Evolutionary conservation across 2,797 vertebrate genomes (phyloP).

Genomic region (Thripadectes ignobilis): DNA sequence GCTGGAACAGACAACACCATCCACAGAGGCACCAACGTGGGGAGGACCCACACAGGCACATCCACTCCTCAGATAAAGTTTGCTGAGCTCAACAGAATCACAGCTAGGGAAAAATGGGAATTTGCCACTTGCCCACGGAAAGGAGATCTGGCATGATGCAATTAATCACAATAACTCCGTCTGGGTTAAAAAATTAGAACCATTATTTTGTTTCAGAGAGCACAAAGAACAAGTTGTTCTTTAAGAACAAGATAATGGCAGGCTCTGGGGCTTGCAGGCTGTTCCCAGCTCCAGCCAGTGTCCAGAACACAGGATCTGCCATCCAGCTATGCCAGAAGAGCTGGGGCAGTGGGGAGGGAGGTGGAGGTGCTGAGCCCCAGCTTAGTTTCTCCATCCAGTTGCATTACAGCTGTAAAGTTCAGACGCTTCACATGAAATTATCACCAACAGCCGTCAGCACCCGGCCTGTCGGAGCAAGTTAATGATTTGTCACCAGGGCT

Average conservation of each 20-base stretch:
- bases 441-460: conserved; percentile 60
- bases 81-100: not conserved
- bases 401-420: conserved; percentile 65
- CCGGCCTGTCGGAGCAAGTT: conserved; percentile 67
- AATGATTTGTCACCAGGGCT: conserved; percentile 71
- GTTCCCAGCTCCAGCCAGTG: not conserved
- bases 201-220: conserved; percentile 19
- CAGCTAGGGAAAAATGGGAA: not conserved
- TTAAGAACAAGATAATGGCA: not conserved
- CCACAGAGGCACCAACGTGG: fast-evolving
- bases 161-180: conserved; percentile 57
- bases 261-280: not conserved
- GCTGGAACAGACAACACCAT: not conserved
- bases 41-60: not conserved
- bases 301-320: not conserved
- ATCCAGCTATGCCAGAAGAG: not conserved
- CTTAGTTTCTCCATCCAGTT: conserved; percentile 60
- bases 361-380: conserved; percentile 3
- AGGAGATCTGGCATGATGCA: not conserved
- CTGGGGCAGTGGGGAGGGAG: not conserved
- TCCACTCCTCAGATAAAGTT: not conserved
- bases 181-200: not conserved
- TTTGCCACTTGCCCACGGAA: not conserved
- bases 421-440: conserved; percentile 70
- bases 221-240: conserved; percentile 25